Evolutionary conservation across 2,113 vertebrate genomes (phyloP), one percentile per base, ranked within the genome.

Genomic region (Odontophorus gujanensis): DNA sequence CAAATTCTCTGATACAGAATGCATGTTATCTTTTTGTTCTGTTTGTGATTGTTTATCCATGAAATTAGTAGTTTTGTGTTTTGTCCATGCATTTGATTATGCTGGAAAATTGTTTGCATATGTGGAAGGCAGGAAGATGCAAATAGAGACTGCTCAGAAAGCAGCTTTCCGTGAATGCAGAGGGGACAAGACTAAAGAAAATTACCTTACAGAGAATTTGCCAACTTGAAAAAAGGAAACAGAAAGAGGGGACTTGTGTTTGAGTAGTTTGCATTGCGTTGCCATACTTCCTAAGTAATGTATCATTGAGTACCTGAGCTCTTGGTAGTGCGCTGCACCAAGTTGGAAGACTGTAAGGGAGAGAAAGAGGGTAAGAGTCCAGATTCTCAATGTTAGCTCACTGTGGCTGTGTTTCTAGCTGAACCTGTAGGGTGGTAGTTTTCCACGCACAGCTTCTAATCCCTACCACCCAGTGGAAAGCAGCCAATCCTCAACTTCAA

Each of bases 401-500:
- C 81, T 66, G 59, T 87, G 89, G 86, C 84, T 65, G 40, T 4
- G 3, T 90, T 93, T 92, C 74, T 69, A 80, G 68, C 86, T 59
- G 51, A 40, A 45, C 45, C 73, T 88, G 55, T 18, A 88, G 53
- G 81, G 78, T 81, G 81, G n/a, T 61, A 57, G 72, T 89, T 92
- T 87, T 89, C 90, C 85, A 71, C 55, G 63, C 34, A 66, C 67
- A 67, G 13, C 28, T 47, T 81, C 67, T 57, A 48, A 76, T 91
- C 87, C 91, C 87, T 74, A 3, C 38, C 69, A 61, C 65, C 75
- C 2, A 2, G 34, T 94, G 88, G 86, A 81, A 45, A 61, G 88
- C 77, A 81, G 94, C 90, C 94, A 94, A 28, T 20, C 38, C 73
- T 40, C 32, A 83, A 61, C 22, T 86, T 83, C 34, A 61, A 62